Evolutionary conservation across 64 coral and sea anemone genomes (phyloP).

Genomic region (Porites australiensis): DNA sequence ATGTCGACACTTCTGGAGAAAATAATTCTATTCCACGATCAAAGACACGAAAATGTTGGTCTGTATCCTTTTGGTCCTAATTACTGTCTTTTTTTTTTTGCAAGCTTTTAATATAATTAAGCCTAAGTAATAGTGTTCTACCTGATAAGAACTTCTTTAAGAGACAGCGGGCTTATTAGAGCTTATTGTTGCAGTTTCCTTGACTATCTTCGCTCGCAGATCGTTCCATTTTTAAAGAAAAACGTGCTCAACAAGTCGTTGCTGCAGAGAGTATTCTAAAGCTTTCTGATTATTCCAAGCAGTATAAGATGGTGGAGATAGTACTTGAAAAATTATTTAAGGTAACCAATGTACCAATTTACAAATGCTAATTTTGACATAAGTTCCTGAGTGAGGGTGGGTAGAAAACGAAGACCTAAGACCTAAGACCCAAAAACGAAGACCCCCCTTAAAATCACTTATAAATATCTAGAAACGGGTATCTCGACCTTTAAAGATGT

Average conservation of each 20-base stretch:
- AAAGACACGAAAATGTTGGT: conserved; percentile 3
- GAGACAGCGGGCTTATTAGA: too few species aligned
- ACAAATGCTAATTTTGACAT: too few species aligned
- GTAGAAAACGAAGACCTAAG: too few species aligned
- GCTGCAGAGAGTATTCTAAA: conserved; percentile 69
- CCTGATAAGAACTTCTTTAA: too few species aligned
- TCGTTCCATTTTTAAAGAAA: conserved; percentile 58
- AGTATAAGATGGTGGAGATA: conserved; percentile 65
- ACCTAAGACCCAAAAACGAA: too few species aligned
- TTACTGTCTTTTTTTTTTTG: too few species aligned
- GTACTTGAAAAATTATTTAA: conserved; percentile 70
- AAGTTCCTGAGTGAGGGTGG: too few species aligned
- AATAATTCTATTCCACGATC: not conserved
- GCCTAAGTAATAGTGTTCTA: not conserved
- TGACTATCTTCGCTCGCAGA: conserved; percentile 24
- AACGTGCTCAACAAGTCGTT: conserved; percentile 38
- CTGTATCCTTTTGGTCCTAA: conserved; percentile 16
- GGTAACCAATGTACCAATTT: not conserved
- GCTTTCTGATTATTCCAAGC: conserved; percentile 61
- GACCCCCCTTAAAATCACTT: too few species aligned
- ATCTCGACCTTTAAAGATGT: not conserved
- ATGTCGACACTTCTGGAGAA: not conserved
- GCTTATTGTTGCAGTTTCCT: not conserved
- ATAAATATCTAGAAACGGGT: too few species aligned
- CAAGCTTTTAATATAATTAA: not conserved